Evolutionary conservation across 2,888 invertebrate genomes (phyloP).

Genomic region (Noctua pronuba): DNA sequence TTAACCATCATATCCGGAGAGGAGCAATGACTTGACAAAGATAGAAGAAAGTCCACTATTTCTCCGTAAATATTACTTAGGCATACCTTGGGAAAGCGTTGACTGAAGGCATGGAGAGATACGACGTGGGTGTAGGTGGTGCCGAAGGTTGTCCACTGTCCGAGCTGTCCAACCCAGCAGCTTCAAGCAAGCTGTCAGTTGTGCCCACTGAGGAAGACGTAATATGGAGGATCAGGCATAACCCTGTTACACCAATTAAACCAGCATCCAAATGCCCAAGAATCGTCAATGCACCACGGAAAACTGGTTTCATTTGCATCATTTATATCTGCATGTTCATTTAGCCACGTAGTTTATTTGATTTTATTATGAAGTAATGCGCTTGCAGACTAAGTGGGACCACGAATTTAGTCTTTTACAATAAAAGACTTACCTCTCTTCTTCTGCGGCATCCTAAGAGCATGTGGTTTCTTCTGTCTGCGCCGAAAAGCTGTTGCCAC

Average conservation of each 20-base stretch:
- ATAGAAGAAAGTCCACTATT: neutral
- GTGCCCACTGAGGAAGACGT: conserved; percentile 80
- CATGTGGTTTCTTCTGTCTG: conserved; percentile 85
- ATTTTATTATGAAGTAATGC: neutral
- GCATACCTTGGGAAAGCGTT: conserved; percentile 94
- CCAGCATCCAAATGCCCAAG: neutral
- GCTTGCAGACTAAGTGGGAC: neutral
- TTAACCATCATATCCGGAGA: neutral
- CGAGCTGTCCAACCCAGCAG: conserved; percentile 86
- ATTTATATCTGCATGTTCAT: neutral
- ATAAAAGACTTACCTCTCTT: conserved; percentile 84
- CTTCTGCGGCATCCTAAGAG: conserved; percentile 86
- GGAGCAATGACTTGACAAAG: neutral
- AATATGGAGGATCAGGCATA: neutral
- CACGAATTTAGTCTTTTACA: too few species aligned
- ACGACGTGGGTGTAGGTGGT: conserved; percentile 93
- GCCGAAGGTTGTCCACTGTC: conserved; percentile 85
- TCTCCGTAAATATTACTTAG: neutral
- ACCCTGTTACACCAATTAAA: neutral
- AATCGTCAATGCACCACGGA: neutral
- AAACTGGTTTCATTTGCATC: neutral
- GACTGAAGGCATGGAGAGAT: conserved; percentile 96
- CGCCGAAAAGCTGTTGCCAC: conserved; percentile 84
- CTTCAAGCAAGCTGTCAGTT: conserved; percentile 86
- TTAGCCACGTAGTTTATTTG: neutral